Evolutionary conservation across 2,113 vertebrate species (phyloP).

Genomic region (Tyto alba): DNA sequence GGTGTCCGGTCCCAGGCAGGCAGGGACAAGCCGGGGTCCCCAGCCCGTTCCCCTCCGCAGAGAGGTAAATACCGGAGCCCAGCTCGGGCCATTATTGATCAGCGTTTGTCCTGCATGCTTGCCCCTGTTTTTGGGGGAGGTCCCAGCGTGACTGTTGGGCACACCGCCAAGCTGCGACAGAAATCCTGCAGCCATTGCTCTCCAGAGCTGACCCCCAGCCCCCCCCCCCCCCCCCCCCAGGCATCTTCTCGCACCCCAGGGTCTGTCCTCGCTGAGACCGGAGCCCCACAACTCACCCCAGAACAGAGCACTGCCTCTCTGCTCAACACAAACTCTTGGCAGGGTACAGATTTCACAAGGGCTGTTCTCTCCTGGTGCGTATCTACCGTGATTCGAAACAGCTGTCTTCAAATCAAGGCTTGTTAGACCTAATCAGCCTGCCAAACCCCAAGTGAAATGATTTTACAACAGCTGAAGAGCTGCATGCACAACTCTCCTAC

Average conservation of each 20-base stretch:
- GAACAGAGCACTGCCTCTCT: fast-evolving
- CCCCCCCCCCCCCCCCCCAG: neutral
- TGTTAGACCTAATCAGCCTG: neutral
- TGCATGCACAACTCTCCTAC: neutral
- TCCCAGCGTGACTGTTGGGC: fast-evolving
- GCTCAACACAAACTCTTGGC: fast-evolving
- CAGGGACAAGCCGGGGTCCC: neutral
- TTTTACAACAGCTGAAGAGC: neutral
- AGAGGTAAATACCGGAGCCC: neutral
- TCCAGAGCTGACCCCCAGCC: neutral
- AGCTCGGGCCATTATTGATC: fast-evolving
- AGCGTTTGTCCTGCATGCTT: neutral
- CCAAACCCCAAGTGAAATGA: neutral
- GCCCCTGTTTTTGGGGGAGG: fast-evolving
- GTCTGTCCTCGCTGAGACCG: no score
- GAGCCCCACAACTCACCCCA: fast-evolving
- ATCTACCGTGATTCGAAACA: neutral
- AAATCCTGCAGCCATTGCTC: neutral
- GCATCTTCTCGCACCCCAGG: fast-evolving
- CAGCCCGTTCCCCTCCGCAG: fast-evolving
- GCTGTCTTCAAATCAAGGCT: neutral
- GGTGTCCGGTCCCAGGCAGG: no score
- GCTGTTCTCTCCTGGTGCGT: fast-evolving
- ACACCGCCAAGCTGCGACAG: neutral
- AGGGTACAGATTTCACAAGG: neutral